These are phyloP conservation scores for Myotis lucifugus DNA, from an alignment of 2,113 vertebrate species.

Conservation along the genomic window DNA sequence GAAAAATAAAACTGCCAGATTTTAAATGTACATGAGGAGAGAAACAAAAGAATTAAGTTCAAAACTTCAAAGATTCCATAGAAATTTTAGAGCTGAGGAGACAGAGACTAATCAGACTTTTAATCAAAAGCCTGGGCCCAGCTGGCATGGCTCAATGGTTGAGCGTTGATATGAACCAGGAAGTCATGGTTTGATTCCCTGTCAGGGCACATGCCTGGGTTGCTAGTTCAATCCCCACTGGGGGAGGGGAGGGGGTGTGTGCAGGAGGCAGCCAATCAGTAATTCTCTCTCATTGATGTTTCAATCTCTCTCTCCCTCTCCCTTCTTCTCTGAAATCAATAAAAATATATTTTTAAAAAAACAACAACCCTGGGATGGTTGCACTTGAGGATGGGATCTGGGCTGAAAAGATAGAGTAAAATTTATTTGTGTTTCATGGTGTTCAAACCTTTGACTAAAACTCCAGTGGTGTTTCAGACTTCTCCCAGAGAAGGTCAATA, in stretches of 20 bases:
- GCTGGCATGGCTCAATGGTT: too few relatives aligned
- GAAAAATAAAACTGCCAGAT: neutral
- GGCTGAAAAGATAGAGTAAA: neutral
- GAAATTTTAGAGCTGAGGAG: neutral
- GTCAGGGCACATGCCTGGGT: too few relatives aligned
- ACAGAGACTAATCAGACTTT: neutral
- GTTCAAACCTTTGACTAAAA: neutral
- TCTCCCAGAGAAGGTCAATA: neutral
- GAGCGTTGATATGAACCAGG: too few relatives aligned
- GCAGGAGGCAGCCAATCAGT: too few relatives aligned
- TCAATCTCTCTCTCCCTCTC: too few relatives aligned
- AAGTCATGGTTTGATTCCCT: too few relatives aligned
- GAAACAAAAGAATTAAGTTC: neutral
- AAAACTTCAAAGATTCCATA: neutral
- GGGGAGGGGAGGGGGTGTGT: too few relatives aligned
- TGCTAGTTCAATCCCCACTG: too few relatives aligned
- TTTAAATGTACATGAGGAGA: neutral
- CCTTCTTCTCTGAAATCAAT: too few relatives aligned
- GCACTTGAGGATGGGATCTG: neutral
- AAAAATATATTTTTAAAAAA: too few relatives aligned
- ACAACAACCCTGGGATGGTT: neutral
- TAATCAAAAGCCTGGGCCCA: neutral
- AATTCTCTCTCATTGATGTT: too few relatives aligned
- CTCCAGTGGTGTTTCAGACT: neutral
- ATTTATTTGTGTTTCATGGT: neutral